Evolutionary conservation across 1,140 invertebrate genomes (phyloP), one percentile per base, ranked within the genome.

Genomic region (Leucophenga varia): DNA sequence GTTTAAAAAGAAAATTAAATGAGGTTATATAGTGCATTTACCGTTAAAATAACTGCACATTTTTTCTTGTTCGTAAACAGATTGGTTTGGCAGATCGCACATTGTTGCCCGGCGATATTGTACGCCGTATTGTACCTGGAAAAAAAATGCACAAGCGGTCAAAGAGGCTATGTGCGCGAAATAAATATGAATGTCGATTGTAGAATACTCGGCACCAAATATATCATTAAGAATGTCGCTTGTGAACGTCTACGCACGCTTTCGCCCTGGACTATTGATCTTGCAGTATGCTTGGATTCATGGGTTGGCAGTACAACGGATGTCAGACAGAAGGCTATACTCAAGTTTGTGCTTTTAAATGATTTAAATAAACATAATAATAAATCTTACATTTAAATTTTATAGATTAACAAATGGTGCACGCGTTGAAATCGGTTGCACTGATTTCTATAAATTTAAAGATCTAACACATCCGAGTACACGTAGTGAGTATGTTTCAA

Each of bases 101-200:
- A 8, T 79, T 96, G 31, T 93, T 95, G 88, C 93, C 92, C n/a
- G 93, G 93, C 22, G 93, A 96, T 82, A 90, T 95, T 21, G 91
- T 96, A 1, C 81, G 92, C 44, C 81, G 90, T 18, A 82, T 95
- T 53, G 86, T 91, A 35, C 86, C 89, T 61, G 91, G 91, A 28
- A 88, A 91, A 75, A 0, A 90, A 94, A 59, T 93, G 90, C 1
- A 91, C 95, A 65, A 79, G 88, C 47, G 94, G 93, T 18, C 93
- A 95, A 68, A 79, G 90, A 47, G 94, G 93, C 31, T 95, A 94
- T 76, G 94, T 93, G 58, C 80, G 90, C 35, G 86, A 91, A 59
- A 88, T 93, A 14, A 83, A 87, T 50, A 85, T 95, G 52, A 83
- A 80, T 17, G 89, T 91, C 40, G 89, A 88, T 59, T 84, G 95